Conservation (phyloP, 2,113 vertebrate species). For the Scomber japonicus region DNA sequence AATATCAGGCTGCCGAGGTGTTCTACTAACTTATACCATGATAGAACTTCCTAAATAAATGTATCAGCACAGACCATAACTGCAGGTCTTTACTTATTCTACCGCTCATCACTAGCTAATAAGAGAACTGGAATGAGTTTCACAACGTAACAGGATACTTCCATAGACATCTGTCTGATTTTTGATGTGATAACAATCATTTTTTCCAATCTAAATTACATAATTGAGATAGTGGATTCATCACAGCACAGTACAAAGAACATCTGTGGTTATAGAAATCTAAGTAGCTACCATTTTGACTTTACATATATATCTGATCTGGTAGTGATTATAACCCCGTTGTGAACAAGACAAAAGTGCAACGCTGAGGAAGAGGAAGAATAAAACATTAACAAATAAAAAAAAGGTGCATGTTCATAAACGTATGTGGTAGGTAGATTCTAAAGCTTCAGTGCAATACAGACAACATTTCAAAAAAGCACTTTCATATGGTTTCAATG, state of each 20-base stretch:
- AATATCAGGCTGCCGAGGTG: background rate
- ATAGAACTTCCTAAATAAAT: slow-evolving; percentile 10
- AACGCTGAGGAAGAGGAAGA: slow-evolving; percentile 31
- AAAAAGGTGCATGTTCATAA: slow-evolving; percentile 53
- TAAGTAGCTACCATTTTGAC: slow-evolving; percentile 30
- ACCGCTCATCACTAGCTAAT: background rate
- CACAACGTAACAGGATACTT: slow-evolving; percentile 15
- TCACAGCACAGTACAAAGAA: slow-evolving; percentile 45
- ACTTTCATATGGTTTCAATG: slow-evolving; percentile 51
- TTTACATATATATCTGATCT: slow-evolving; percentile 27
- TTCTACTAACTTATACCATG: background rate
- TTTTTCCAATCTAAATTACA: slow-evolving; percentile 21
- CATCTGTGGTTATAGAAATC: slow-evolving; percentile 35
- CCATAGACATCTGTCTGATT: slow-evolving; percentile 11
- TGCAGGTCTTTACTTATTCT: background rate
- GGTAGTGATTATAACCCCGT: slow-evolving; percentile 36
- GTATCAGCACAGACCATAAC: background rate
- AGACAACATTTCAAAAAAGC: slow-evolving; percentile 64
- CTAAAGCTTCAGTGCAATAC: slow-evolving; percentile 79
- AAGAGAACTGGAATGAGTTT: slow-evolving; percentile 10
- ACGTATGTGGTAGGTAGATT: slow-evolving; percentile 30
- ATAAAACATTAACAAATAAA: slow-evolving; percentile 10
- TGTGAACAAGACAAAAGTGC: slow-evolving; percentile 69
- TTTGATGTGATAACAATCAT: slow-evolving; percentile 3
- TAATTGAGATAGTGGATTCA: slow-evolving; percentile 22